Evolutionary conservation across 1,140 invertebrate species (phyloP).

Genomic region (Drosophila kanapiae): DNA sequence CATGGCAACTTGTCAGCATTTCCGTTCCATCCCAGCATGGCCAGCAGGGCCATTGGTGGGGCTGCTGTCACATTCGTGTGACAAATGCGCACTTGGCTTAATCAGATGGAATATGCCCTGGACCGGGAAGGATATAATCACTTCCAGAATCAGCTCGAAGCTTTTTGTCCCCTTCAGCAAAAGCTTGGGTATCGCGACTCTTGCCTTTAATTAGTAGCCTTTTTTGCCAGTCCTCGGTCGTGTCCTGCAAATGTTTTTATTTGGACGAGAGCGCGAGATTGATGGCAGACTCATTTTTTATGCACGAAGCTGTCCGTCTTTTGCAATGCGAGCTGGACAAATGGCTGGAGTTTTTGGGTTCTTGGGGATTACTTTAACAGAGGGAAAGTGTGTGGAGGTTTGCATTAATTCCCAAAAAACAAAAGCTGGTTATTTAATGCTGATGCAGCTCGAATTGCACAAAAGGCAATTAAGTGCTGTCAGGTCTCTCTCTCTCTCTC

Average conservation of each 20-base stretch:
- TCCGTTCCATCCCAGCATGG: slow-evolving; percentile 1
- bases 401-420: slow-evolving; percentile 46
- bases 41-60: background rate
- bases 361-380: slow-evolving; percentile 14
- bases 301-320: slow-evolving; percentile 26
- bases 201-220: slow-evolving; percentile 76
- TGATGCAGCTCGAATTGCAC: slow-evolving; percentile 38
- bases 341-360: slow-evolving; percentile 25
- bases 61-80: slow-evolving; percentile 58
- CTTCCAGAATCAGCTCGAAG: slow-evolving; percentile 7
- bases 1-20: slow-evolving; percentile 51
- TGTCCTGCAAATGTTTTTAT: slow-evolving; percentile 48
- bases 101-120: slow-evolving; percentile 50
- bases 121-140: slow-evolving; percentile 20
- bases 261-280: slow-evolving; percentile 57
- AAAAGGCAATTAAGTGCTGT: slow-evolving; percentile 50
- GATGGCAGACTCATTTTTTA: slow-evolving; percentile 76
- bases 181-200: slow-evolving; percentile 24
- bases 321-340: slow-evolving; percentile 66
- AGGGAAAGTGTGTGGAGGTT: background rate
- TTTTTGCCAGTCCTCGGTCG: slow-evolving; percentile 27
- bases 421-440: slow-evolving; percentile 26
- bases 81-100: slow-evolving; percentile 65
- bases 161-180: background rate
- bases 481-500: background rate